Conservation (phyloP, 2,797 vertebrate species). For the Alcedo atthis region DNA sequence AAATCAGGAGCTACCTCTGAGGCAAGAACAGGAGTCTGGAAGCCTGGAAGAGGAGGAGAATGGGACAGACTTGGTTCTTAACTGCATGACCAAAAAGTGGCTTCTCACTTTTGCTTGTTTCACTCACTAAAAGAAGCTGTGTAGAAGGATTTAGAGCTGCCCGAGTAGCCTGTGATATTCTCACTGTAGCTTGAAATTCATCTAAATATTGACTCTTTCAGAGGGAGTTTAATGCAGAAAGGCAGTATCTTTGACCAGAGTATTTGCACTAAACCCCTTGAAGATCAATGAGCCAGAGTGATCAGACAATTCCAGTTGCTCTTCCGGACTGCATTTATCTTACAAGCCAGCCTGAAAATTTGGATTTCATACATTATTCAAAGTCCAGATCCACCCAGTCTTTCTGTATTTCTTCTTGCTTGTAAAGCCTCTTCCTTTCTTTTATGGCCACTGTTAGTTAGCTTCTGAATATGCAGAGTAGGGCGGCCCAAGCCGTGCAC, state of each 20-base stretch:
- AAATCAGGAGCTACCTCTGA: background rate
- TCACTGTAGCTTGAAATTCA: background rate
- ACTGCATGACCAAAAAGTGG: background rate
- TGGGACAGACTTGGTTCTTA: accelerated
- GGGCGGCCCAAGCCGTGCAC: conserved; percentile 8
- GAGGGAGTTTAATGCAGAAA: background rate
- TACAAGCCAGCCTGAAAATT: conserved; percentile 65
- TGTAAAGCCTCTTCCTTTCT: conserved; percentile 55
- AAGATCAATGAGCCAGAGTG: conserved; percentile 58
- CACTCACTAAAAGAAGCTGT: background rate
- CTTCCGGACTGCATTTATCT: conserved; percentile 48
- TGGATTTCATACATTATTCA: conserved; percentile 74
- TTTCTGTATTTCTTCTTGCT: conserved; percentile 52
- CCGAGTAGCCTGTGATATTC: background rate
- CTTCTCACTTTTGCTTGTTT: conserved; percentile 3
- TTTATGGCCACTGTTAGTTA: conserved; percentile 24
- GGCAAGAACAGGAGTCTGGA: background rate
- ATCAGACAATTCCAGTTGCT: conserved; percentile 42
- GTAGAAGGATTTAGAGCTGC: background rate
- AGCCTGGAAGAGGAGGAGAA: background rate
- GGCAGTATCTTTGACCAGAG: background rate
- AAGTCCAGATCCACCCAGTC: conserved; percentile 26
- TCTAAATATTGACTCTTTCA: background rate
- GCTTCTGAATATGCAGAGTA: conserved; percentile 39
- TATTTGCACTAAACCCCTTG: conserved; percentile 47